A percentile compares a stretch with the other conserved stretches of the same genome.
phyloP scores from a whole-genome alignment of 30 jellyfish, hydroid and myxozoan genomes.

The Aurelia sp. region DNA sequence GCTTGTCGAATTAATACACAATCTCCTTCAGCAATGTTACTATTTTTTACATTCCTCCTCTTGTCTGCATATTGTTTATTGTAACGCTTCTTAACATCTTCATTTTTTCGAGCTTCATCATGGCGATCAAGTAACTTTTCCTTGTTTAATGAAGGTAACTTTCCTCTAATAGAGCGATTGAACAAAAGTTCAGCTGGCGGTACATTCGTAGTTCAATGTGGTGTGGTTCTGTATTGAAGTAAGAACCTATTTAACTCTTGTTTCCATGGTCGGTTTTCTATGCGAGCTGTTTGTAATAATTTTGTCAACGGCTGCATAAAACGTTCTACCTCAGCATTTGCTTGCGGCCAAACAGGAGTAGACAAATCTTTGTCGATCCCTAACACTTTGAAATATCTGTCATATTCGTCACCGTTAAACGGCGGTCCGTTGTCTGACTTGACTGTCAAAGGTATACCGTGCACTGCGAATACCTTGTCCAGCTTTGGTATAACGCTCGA shows the following conservation, averaged over 20 bases:
- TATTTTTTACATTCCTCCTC: not conserved
- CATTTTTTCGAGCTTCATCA: conserved; percentile 16
- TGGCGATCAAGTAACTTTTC: conserved; percentile 12
- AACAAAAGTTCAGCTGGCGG: too few species aligned
- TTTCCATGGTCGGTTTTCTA: conserved; percentile 17
- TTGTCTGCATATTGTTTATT: conserved; percentile 3
- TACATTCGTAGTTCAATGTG: too few species aligned
- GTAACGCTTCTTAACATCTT: conserved; percentile 4
- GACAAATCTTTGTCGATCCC: conserved; percentile 27
- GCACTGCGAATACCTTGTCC: conserved; percentile 19
- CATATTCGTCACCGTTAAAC: conserved; percentile 6
- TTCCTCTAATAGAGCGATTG: too few species aligned
- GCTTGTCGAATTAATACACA: not conserved
- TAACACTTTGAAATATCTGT: not conserved
- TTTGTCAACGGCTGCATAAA: conserved; percentile 26
- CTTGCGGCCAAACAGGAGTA: conserved; percentile 49
- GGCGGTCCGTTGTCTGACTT: conserved; percentile 25
- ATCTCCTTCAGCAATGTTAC: not conserved
- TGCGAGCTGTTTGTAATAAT: not conserved
- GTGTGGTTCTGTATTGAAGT: too few species aligned
- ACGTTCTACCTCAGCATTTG: conserved; percentile 5
- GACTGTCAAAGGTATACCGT: conserved; percentile 26
- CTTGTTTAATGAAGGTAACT: not conserved
- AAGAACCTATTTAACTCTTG: conserved; percentile 17
- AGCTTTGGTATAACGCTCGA: conserved; percentile 16